Base-by-base conservation (phyloP, 1,140 invertebrate species). In the Papilio aristodemus region DNA sequence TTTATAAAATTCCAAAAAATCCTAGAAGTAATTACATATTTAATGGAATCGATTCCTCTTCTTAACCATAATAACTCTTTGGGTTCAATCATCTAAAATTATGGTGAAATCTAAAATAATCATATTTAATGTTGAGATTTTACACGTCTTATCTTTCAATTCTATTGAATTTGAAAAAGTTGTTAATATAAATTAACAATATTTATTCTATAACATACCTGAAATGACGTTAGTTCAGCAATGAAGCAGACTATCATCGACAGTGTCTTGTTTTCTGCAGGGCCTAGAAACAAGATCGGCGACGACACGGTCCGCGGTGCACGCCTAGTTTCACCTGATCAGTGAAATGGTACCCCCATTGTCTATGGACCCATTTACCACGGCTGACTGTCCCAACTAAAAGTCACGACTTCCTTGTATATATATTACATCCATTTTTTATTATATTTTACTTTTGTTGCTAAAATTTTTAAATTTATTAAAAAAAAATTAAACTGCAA, bases 201-300 rank as follows among this genome's bases (percentile, higher is more conserved):
- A n/a, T n/a, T n/a, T n/a, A n/a, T 3, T 17, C 22, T 9, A 19
- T 50, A 13, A 85, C 85, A 41, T 86, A 91, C 87, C 89, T 91
- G 86, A 87, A 87, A 89, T 81, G 87, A 88, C 73, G 86, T 84
- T 64, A 91, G 82, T 78, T 91, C 85, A 87, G 87, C 87, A 50
- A 91, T 79, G 81, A 91, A 89, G 81, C 85, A 91, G 86, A 91
- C 84, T 91, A 91, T 87, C 89, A 91, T 91, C 78, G 87, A 91
- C 86, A 87, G 81, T 75, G 79, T 79, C 62, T 64, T 87, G 86
- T 87, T 43, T 83, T 68, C 80, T 76, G 78, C 85, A 85, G 89
- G 86, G 85, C 79, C 82, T 86, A 81, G 79, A 78, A 27, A 73
- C 78, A 82, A 77, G 79, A 88, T 84, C 58, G 27, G 58, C 80